Conservation (phyloP, 2,113 vertebrate genomes). For the Clupea harengus region DNA sequence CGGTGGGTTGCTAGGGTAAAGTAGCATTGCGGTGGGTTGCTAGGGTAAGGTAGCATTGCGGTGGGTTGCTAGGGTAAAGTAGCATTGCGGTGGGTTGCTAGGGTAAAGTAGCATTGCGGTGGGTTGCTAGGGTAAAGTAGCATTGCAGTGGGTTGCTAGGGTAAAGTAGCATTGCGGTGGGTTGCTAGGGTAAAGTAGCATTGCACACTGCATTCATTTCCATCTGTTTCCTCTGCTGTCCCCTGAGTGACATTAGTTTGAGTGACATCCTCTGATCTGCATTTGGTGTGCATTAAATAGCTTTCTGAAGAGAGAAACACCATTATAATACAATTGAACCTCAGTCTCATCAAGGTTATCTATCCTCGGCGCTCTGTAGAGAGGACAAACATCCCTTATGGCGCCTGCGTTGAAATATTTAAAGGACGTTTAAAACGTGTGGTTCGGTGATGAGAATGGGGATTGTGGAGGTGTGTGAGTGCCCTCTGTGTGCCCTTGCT, state of each 20-base stretch:
- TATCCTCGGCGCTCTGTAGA: not conserved
- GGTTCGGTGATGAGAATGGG: not conserved
- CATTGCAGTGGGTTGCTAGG: no score
- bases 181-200: not conserved
- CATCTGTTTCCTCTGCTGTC: not conserved
- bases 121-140: no score
- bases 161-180: not conserved
- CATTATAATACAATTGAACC: not conserved
- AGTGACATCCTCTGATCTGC: not conserved
- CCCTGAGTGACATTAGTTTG: not conserved
- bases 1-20: no score
- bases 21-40: no score
- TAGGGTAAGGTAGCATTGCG: no score
- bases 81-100: no score
- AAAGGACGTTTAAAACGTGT: not conserved
- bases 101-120: no score
- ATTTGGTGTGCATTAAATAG: not conserved
- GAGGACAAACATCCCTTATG: not conserved
- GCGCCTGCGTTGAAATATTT: not conserved
- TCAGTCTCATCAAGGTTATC: not conserved
- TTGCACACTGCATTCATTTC: not conserved
- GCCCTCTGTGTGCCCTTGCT: not conserved
- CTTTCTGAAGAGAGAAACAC: not conserved
- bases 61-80: no score
- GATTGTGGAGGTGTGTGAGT: not conserved